Conservation (phyloP, 2,888 invertebrate genomes). For the Halocaridina rubra region DNA sequence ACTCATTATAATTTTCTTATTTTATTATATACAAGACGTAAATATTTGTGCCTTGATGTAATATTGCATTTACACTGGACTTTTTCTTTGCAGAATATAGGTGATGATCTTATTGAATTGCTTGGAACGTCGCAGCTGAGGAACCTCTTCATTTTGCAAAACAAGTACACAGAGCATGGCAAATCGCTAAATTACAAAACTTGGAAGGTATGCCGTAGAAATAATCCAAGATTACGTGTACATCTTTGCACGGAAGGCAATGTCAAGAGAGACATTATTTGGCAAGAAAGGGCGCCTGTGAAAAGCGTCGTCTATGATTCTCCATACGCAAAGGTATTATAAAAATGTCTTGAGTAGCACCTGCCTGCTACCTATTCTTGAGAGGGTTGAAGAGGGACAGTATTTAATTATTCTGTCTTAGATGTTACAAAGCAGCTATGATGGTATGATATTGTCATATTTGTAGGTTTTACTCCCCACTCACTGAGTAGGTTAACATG, state of each 20-base stretch:
- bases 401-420: too few relatives aligned
- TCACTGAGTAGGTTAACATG: too few relatives aligned
- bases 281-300: slow-evolving; percentile 80
- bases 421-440: too few relatives aligned
- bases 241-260: slow-evolving; percentile 77
- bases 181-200: slow-evolving; percentile 66
- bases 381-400: too few relatives aligned
- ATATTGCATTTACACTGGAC: too few relatives aligned
- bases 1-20: too few relatives aligned
- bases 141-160: slow-evolving; percentile 81
- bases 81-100: slow-evolving; percentile 74
- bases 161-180: slow-evolving; percentile 70
- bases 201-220: slow-evolving; percentile 73
- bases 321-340: slow-evolving; percentile 73
- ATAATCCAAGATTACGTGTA: slow-evolving; percentile 76
- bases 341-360: too few relatives aligned
- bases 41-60: too few relatives aligned
- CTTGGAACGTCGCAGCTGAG: slow-evolving; percentile 75
- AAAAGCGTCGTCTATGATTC: slow-evolving; percentile 76
- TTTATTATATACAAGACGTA: too few relatives aligned
- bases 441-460: too few relatives aligned
- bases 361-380: too few relatives aligned
- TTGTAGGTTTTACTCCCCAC: too few relatives aligned
- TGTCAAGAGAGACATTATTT: slow-evolving; percentile 73
- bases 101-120: slow-evolving; percentile 78